phyloP scores from a whole-genome alignment of 2,888 invertebrate species.

The Chrysolina oricalcia region DNA sequence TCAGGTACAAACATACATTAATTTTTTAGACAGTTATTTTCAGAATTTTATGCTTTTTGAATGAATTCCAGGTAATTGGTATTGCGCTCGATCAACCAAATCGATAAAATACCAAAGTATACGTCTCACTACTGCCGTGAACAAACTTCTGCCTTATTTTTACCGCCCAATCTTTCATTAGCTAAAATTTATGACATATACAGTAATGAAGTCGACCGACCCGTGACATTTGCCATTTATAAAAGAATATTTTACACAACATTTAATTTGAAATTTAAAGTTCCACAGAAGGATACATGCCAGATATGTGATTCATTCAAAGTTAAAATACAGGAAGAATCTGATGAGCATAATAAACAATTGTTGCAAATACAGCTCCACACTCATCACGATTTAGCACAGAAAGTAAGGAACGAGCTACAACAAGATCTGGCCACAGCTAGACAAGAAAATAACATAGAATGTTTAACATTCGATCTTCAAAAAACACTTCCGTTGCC shows the following conservation, averaged over 20 bases:
- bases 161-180: slow-evolving; percentile 19
- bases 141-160: neutral
- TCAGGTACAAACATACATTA: neutral
- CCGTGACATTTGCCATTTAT: slow-evolving; percentile 15
- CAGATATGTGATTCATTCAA: neutral
- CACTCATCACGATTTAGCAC: neutral
- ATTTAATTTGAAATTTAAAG: slow-evolving; percentile 27
- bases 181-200: slow-evolving; percentile 22
- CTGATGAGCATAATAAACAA: slow-evolving; percentile 1
- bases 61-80: neutral
- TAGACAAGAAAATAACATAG: neutral
- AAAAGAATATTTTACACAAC: slow-evolving; percentile 13
- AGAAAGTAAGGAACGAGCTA: neutral
- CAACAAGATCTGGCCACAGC: neutral
- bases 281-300: neutral
- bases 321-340: neutral
- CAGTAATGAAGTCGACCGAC: slow-evolving; percentile 1
- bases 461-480: slow-evolving; percentile 49
- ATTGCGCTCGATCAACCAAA: neutral
- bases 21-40: too few species aligned
- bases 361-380: too few species aligned
- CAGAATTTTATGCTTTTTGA: neutral
- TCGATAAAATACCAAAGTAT: slow-evolving; percentile 35
- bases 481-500: slow-evolving; percentile 54
- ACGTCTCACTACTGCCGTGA: slow-evolving; percentile 27